Evolutionary conservation across 2,888 invertebrate genomes (phyloP), one percentile per base, ranked within the genome.

Genomic region (Agrotis segetum): DNA sequence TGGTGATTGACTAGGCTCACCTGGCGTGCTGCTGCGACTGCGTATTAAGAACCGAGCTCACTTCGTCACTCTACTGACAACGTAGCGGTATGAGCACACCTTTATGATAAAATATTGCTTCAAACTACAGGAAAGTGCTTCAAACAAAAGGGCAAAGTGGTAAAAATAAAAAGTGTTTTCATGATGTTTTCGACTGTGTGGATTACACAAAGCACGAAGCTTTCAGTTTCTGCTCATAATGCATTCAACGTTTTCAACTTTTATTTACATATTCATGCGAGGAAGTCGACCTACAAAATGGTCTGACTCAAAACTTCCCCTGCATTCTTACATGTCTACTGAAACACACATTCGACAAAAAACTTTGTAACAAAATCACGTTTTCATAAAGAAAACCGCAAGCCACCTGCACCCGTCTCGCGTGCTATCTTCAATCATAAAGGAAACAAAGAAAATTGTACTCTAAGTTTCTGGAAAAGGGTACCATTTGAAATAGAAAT

Each of bases 381-480:
- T 83, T 82, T 79, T 69, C 65, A 67, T 52, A 63, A 84, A 83
- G 60, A 79, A 62, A 82, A 74, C 83, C 69, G 72, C 79, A 64
- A 76, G 67, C 75, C 72, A 79, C 82, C 74, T 85, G 83, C 87
- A 85, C 78, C 68, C 62, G 49, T 59, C 81, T 88, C 65, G 88
- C 89, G 87, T 89, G 89, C 79, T 74, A 65, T 84, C 77, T 80
- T 24, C 74, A 74, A 86, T 86, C 81, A 83, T 76, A 59, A 67
- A 19, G 13, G 24, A 29, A 16, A 56, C 61, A 68, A 40, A 59
- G 69, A 40, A 84, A 84, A 74, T 59, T 70, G 55, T 52, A 65
- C 71, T 65, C 58, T 77, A 81, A 34, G 3, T 17, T 61, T 34
- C 67, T 56, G 40, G 40, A 49, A 50, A 73, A 81, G 59, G 72